These are phyloP conservation scores for Phrynocephalus vlangalii DNA, from an alignment of 2,797 vertebrate species.

Conservation along the genomic window DNA sequence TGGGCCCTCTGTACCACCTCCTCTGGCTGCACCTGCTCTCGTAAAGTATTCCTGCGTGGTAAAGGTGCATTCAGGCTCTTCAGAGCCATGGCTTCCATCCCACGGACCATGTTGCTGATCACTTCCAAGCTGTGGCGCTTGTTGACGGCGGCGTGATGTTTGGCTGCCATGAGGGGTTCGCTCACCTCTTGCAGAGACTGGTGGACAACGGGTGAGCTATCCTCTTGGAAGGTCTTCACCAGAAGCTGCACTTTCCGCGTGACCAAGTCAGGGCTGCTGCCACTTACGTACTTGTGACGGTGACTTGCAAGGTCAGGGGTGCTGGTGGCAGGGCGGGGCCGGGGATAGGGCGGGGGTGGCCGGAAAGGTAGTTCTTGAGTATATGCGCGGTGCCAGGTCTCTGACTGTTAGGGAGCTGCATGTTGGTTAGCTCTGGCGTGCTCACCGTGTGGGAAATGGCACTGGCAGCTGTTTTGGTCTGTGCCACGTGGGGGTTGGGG, in stretches of 20 bases:
- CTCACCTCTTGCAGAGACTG: constrained; percentile 95
- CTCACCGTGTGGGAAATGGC: constrained; percentile 96
- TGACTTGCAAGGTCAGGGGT: constrained; percentile 96
- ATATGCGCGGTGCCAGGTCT: constrained; percentile 83
- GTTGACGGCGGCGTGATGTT: constrained; percentile 84
- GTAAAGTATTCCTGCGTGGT: constrained; percentile 87
- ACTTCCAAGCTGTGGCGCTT: constrained; percentile 97
- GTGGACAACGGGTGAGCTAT: constrained; percentile 92
- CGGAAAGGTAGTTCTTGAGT: constrained; percentile 90
- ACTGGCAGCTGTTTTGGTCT: constrained; percentile 77
- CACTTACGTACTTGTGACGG: constrained; percentile 89
- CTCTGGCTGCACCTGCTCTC: constrained; percentile 86
- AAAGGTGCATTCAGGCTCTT: constrained; percentile 87
- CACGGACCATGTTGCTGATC: constrained; percentile 86
- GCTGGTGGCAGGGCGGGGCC: constrained; percentile 93
- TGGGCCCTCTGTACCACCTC: constrained; percentile 77
- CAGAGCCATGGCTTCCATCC: constrained; percentile 87
- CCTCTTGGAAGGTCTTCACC: constrained; percentile 96
- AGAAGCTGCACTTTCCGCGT: constrained; percentile 94
- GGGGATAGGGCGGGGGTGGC: constrained; percentile 90
- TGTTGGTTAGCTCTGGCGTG: constrained; percentile 93
- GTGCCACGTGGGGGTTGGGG: constrained; percentile 67
- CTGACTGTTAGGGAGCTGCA: constrained; percentile 84
- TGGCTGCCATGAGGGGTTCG: constrained; percentile 87
- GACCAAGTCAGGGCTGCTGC: constrained; percentile 94